Evolutionary conservation across 2,113 vertebrate species (phyloP).

Genomic region (Leptosomus discolor): DNA sequence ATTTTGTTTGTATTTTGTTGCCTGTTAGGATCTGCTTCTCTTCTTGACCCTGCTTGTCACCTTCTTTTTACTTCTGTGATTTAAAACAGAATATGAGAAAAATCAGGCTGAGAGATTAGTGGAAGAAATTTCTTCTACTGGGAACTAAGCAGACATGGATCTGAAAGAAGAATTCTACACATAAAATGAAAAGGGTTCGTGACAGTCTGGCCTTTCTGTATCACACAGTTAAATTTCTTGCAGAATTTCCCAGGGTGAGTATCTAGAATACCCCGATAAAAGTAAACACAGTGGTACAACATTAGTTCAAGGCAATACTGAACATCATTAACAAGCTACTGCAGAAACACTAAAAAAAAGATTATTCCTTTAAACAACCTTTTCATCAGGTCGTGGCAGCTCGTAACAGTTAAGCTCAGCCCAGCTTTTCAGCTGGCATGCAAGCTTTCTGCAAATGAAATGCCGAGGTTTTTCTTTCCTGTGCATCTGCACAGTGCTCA

Average conservation of each 20-base stretch:
- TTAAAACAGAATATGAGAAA: neutral
- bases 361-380: neutral
- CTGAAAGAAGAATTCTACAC: neutral
- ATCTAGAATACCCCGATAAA: neutral
- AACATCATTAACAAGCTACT: neutral
- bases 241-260: neutral
- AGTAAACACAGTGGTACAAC: neutral
- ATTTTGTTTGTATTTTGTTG: neutral
- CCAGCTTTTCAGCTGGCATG: neutral
- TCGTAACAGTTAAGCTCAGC: accelerated
- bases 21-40: neutral
- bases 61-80: neutral
- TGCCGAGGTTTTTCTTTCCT: neutral
- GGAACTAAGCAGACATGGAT: neutral
- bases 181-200: neutral
- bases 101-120: neutral
- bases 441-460: neutral
- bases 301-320: neutral
- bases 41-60: neutral
- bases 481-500: accelerated
- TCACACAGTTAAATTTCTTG: neutral
- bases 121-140: neutral
- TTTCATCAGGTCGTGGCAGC: neutral
- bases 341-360: neutral
- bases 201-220: neutral